Evolutionary conservation across 1,140 invertebrate species (phyloP).

Genomic region (Drosophila mojavensis): DNA sequence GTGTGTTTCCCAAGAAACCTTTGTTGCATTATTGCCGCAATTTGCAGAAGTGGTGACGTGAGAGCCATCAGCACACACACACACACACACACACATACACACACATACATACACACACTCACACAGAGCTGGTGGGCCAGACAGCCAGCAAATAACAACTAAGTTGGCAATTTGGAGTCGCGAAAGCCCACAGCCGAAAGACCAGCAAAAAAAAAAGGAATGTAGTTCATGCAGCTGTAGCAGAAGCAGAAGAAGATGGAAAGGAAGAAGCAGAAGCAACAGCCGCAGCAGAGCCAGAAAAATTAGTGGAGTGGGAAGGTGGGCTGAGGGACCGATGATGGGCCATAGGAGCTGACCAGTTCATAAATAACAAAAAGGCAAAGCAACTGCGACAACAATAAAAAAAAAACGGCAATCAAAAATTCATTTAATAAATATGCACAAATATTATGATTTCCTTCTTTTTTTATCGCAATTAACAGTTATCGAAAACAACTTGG

Average conservation of each 20-base stretch:
- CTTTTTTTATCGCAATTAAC: too few relatives aligned
- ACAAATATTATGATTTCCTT: too few relatives aligned
- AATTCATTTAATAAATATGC: too few relatives aligned
- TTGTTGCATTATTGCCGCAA: constrained; percentile 81
- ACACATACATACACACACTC: constrained; percentile 2
- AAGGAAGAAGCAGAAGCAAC: background rate
- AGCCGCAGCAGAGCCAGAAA: constrained; percentile 34
- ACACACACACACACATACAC: constrained; percentile 4
- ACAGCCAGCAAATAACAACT: constrained; percentile 80
- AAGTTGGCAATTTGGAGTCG: constrained; percentile 79
- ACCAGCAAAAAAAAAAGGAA: constrained; percentile 11
- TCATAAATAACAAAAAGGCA: too few relatives aligned
- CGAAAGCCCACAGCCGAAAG: constrained; percentile 36
- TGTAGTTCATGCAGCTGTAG: constrained; percentile 21
- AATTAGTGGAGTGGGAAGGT: too few relatives aligned
- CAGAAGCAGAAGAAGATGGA: constrained; percentile 3
- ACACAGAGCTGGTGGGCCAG: constrained; percentile 45
- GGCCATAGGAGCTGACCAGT: too few relatives aligned
- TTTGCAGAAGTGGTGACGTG: constrained; percentile 81
- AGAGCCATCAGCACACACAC: constrained; percentile 69
- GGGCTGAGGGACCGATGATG: too few relatives aligned
- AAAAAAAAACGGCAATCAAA: background rate
- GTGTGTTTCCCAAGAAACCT: constrained; percentile 81
- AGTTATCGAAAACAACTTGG: too few relatives aligned
- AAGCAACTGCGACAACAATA: too few relatives aligned